Evolutionary conservation across 2,888 invertebrate species (phyloP), one percentile per base, ranked within the genome.

Genomic region (Polydesmus complanatus): DNA sequence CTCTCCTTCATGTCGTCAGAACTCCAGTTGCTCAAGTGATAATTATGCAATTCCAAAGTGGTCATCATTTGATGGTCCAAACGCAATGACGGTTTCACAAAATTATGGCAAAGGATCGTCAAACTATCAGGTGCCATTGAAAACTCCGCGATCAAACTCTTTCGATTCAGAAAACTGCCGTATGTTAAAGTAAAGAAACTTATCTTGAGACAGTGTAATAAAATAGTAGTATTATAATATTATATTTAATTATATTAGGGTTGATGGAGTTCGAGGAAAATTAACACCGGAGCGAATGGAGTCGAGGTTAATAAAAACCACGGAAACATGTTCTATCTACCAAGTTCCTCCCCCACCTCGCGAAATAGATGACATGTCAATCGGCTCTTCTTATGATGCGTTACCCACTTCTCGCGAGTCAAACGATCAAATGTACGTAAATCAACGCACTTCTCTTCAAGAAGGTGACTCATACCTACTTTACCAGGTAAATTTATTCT

Each of bases 271-370:
- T 53, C 63, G 61, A 27, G 47, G 61, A n/a, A 58, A 58, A 11
- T 61, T 58, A 18, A 54, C 63, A 26, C 59, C 62, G 2, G 26
- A 60, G 26, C 55, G 61, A 11, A 27, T 63, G 27, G 63, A 63
- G 22, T 59, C 63, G 2, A 5, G 37, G 5, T 61, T 59, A 37
- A 26, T 62, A 23, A 61, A 63, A 27, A 61, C 56, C 52, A 59
- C 61, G 5, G 63, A 63, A 48, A n/a, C 61, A 53, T 61, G 61
- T 53, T 63, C 63, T 8, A 27, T 53, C 3, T 65, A 80, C 71
- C 79, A 80, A 68, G 77, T 78, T 64, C 79, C 65, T 22, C 79
- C 60, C 76, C 79, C 65, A 76, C 75, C 61, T 78, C 61, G 63
- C 66, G 69, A 51, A 60, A 3, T 63, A 18, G 63, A 63, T n/a